phyloP scores from a whole-genome alignment of 2,113 vertebrate species.

The Cololabis saira region DNA sequence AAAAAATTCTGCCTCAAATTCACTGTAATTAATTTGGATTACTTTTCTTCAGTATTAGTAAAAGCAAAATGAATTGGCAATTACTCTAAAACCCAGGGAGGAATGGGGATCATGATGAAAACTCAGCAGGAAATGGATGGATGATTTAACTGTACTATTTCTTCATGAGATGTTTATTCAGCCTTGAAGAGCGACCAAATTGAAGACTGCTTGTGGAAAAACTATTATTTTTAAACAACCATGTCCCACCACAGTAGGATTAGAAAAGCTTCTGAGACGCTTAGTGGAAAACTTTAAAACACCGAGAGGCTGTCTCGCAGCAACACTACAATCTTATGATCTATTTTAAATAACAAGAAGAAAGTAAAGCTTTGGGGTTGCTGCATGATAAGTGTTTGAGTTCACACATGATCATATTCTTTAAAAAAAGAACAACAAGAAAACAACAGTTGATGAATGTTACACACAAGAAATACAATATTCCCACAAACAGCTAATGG shows the following conservation, averaged over 20 bases:
- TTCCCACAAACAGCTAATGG: not conserved
- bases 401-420: not conserved
- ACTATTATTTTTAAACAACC: conserved; percentile 39
- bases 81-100: conserved; percentile 39
- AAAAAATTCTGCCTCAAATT: conserved; percentile 57
- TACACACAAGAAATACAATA: not conserved
- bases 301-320: conserved; percentile 12
- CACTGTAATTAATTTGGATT: conserved; percentile 56
- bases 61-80: conserved; percentile 46
- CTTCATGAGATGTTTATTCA: conserved; percentile 58
- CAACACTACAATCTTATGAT: conserved; percentile 3
- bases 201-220: conserved; percentile 36
- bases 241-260: conserved; percentile 25
- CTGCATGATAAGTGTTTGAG: conserved; percentile 3
- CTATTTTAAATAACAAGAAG: not conserved
- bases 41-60: conserved; percentile 58
- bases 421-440: too few species aligned
- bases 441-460: conserved; percentile 17
- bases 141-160: conserved; percentile 31
- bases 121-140: conserved; percentile 30
- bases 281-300: conserved; percentile 29
- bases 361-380: not conserved
- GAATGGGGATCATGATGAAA: conserved; percentile 29
- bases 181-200: conserved; percentile 55
- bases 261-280: conserved; percentile 31